Percentiles rank a stretch among this genome's conserved stretches.
Evolutionary conservation across 1,140 invertebrate species (phyloP).

Genomic region (Camponotus pennsylvanicus): DNA sequence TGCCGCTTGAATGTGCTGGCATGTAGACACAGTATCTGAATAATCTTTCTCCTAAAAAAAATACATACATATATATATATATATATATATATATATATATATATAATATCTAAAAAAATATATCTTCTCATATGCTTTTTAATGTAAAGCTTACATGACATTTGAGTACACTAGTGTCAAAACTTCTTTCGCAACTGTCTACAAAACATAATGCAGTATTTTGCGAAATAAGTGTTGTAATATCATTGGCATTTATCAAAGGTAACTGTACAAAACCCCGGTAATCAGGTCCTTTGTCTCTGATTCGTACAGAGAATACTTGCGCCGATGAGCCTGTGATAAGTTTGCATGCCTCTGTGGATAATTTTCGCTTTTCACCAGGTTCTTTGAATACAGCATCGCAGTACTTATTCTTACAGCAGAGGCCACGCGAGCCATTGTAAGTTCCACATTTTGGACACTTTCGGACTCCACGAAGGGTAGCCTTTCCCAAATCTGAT

Average conservation of each 20-base stretch:
- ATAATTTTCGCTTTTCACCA: slow-evolving; percentile 88
- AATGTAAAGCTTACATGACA: slow-evolving; percentile 85
- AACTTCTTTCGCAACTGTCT: slow-evolving; percentile 88
- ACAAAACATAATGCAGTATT: slow-evolving; percentile 90
- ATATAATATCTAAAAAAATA: neutral
- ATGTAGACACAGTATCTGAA: slow-evolving; percentile 82
- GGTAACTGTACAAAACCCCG: slow-evolving; percentile 92
- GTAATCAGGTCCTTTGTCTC: slow-evolving; percentile 90
- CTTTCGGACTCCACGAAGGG: slow-evolving; percentile 90
- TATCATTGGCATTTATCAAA: slow-evolving; percentile 85
- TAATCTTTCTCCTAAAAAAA: slow-evolving; percentile 81
- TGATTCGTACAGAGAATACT: slow-evolving; percentile 90
- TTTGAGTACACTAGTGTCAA: slow-evolving; percentile 87
- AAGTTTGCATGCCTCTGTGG: slow-evolving; percentile 90
- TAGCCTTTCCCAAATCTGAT: slow-evolving; percentile 90
- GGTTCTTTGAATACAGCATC: slow-evolving; percentile 90
- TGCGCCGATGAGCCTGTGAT: slow-evolving; percentile 88
- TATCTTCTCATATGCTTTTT: neutral
- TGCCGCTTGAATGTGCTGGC: slow-evolving; percentile 91
- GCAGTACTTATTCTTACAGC: slow-evolving; percentile 93
- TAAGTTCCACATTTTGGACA: slow-evolving; percentile 93
- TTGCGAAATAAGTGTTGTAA: slow-evolving; percentile 82
- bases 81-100: neutral
- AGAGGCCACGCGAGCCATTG: slow-evolving; percentile 91
- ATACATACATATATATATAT: neutral